Conservation (phyloP, 2,797 vertebrate genomes). For the Pseudomugil gertrudae region DNA sequence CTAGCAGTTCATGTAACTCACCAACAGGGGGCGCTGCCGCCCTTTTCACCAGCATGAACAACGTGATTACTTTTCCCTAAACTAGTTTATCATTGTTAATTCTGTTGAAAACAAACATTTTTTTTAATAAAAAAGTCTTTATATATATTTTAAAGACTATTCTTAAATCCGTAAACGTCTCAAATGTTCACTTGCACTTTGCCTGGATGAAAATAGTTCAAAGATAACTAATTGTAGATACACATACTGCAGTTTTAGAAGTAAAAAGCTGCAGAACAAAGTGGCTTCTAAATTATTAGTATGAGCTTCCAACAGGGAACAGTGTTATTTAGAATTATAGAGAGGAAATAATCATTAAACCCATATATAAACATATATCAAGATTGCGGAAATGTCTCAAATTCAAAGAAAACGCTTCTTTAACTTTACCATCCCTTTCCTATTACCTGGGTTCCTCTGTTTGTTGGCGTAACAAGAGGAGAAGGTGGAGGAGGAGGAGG, state of each 20-base stretch:
- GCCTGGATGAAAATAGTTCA: background rate
- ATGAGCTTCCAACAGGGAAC: background rate
- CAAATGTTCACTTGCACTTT: background rate
- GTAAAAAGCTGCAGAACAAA: background rate
- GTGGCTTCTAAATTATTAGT: background rate
- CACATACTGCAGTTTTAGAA: background rate
- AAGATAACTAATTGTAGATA: background rate
- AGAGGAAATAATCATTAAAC: too few relatives aligned
- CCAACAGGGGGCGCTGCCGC: constrained; percentile 52
- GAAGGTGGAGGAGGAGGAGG: constrained; percentile 8
- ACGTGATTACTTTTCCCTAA: background rate
- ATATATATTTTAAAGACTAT: background rate
- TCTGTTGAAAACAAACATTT: background rate
- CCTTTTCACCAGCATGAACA: constrained; percentile 24
- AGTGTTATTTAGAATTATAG: too few relatives aligned
- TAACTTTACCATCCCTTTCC: background rate
- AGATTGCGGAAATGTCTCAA: too few relatives aligned
- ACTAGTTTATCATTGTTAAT: background rate
- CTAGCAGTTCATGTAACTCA: constrained; percentile 2
- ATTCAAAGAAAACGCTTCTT: too few relatives aligned
- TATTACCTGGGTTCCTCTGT: background rate
- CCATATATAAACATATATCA: too few relatives aligned
- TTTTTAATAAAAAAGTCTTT: too few relatives aligned
- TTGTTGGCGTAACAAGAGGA: background rate
- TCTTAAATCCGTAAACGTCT: background rate